phyloP scores from a whole-genome alignment of 2,797 vertebrate genomes.

The Fistularia commersonii region DNA sequence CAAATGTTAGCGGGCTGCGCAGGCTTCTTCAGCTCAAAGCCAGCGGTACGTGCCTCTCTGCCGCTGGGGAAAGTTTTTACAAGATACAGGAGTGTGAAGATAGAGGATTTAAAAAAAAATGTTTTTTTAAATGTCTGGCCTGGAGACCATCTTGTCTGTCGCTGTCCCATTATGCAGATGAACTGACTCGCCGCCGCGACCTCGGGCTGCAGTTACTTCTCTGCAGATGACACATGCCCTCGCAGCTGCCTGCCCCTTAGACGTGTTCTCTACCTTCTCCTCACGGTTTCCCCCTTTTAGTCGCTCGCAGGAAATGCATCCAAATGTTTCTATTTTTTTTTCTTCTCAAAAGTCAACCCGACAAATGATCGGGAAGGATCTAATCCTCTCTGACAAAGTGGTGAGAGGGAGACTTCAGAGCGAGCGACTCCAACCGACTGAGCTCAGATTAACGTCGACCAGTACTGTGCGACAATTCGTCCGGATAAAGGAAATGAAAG shows the following conservation, averaged over 20 bases:
- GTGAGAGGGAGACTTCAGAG: too few species aligned
- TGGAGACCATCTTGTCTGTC: constrained; percentile 1
- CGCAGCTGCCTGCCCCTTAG: constrained; percentile 1
- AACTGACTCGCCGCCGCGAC: neutral
- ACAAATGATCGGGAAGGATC: too few species aligned
- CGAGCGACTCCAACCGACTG: too few species aligned
- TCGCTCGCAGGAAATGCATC: too few species aligned
- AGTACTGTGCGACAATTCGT: too few species aligned
- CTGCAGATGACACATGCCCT: constrained; percentile 20
- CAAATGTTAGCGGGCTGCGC: too few species aligned
- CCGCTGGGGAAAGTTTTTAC: neutral
- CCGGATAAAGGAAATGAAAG: too few species aligned
- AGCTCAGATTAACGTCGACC: too few species aligned
- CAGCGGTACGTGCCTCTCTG: neutral
- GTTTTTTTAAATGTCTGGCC: neutral
- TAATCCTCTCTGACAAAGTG: too few species aligned
- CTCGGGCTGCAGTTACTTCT: constrained; percentile 7
- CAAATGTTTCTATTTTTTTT: too few species aligned
- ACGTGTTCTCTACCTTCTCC: neutral
- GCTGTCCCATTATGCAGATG: constrained; percentile 17
- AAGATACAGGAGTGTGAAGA: neutral
- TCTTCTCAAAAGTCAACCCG: too few species aligned
- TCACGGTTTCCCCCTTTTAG: constrained; percentile 4
- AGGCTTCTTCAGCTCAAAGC: too few species aligned
- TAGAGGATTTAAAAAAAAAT: neutral